Evolutionary conservation across 2,113 vertebrate genomes (phyloP), one percentile per base, ranked within the genome.

Genomic region (Caranx ignobilis): DNA sequence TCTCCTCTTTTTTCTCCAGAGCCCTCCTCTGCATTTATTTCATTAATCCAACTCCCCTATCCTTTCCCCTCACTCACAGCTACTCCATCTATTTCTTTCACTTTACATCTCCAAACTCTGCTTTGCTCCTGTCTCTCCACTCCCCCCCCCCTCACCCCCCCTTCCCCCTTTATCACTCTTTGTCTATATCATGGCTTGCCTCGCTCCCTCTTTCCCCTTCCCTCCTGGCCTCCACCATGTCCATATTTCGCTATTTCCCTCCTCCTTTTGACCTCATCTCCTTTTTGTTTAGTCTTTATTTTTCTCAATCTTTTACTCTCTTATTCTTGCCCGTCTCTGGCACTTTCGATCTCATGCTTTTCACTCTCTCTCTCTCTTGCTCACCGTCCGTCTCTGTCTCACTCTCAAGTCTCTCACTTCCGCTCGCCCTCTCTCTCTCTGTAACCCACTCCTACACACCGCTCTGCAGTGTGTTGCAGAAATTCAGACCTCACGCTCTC

Each of bases 21-120:
- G 89, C 60, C 86, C 79, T 89, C 84, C 87, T 86, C 87, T 89
- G 84, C 92, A 88, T 94, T 91, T 90, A 87, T 93, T 92, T 91
- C 90, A 86, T 91, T 93, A 91, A 91, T 91, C 88, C 89, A 77
- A 81, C 88, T 87, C 86, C 87, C 79, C 88, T 85, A 67, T 76
- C 79, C 78, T 64, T 83, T 78, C 88, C 87, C 65, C 65, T 77
- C 3, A 54, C 87, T 81, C 74, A 61, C 67, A 75, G 70, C 77
- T 55, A 81, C 71, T 85, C 73, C 88, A 88, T 91, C 84, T 81
- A 79, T 88, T 89, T 72, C 82, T 88, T 90, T 88, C 81, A 82
- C 88, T 84, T 90, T 88, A 61, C 83, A 86, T 87, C 84, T 84
- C 65, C 79, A 43, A 69, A 75, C 78, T 73, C 52, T 65, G 55